These are phyloP conservation scores for Neolamprologus sp. DNA, from an alignment of 2,113 vertebrate species.

Conservation along the genomic window DNA sequence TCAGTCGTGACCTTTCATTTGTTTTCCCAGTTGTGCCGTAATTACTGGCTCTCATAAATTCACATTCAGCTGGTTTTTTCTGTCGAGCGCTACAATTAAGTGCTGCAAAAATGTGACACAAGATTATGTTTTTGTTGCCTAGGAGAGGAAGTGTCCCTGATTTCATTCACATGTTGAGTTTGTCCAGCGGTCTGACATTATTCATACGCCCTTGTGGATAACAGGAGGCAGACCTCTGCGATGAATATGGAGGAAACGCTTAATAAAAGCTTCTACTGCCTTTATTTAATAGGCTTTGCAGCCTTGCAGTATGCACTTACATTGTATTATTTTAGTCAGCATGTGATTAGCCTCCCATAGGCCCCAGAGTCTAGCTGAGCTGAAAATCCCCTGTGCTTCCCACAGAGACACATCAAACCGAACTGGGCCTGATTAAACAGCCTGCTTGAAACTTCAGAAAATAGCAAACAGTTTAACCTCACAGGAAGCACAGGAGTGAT, in stretches of 20 bases:
- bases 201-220: background rate
- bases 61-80: fast-evolving
- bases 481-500: conserved; percentile 11
- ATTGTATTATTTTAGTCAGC: conserved; percentile 25
- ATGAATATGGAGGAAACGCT: background rate
- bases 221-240: background rate
- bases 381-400: conserved; percentile 3
- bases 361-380: background rate
- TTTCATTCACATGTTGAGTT: background rate
- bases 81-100: background rate
- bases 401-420: conserved; percentile 21
- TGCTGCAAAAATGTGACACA: background rate
- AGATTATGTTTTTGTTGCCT: background rate
- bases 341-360: conserved; percentile 30
- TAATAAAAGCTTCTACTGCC: background rate
- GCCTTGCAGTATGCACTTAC: background rate
- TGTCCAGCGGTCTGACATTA: background rate
- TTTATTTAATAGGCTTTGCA: conserved; percentile 10
- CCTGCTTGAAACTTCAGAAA: conserved; percentile 37
- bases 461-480: conserved; percentile 42
- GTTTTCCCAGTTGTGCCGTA: background rate
- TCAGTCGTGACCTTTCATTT: background rate
- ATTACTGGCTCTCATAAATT: background rate
- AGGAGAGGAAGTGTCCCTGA: background rate
- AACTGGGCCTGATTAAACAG: conserved; percentile 21